phyloP scores from a whole-genome alignment of 2,797 vertebrate genomes.

The Lepidocolaptes lacrymiger region DNA sequence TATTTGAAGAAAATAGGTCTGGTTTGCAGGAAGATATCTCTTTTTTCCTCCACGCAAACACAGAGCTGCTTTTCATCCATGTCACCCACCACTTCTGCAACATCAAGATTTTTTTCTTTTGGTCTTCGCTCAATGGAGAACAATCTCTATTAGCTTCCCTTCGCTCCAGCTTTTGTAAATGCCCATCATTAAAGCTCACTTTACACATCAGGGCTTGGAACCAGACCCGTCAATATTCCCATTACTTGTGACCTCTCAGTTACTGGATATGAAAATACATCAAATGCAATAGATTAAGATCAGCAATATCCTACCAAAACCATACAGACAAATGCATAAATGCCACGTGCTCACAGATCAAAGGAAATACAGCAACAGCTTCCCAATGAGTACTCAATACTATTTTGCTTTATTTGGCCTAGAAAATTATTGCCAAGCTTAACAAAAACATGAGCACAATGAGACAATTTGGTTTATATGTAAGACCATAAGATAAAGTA shows the following conservation, averaged over 20 bases:
- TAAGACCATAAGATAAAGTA: neutral
- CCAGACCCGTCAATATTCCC: neutral
- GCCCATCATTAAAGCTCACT: neutral
- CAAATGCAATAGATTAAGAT: neutral
- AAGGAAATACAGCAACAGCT: neutral
- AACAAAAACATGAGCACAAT: neutral
- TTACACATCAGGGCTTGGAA: neutral
- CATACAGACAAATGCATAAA: neutral
- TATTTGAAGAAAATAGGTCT: constrained; percentile 80
- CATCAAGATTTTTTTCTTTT: constrained; percentile 42
- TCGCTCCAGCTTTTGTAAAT: neutral
- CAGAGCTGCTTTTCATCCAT: constrained; percentile 43
- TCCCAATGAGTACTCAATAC: neutral
- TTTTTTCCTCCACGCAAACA: constrained; percentile 18
- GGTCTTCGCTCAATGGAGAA: neutral
- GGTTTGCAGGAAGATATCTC: constrained; percentile 57
- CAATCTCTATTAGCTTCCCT: neutral
- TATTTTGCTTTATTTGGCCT: neutral
- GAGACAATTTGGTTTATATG: neutral
- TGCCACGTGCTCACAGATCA: neutral
- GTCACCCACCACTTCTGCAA: constrained; percentile 48
- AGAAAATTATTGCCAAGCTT: neutral
- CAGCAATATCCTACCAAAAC: neutral
- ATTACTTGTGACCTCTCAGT: neutral
- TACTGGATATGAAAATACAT: neutral